Evolutionary conservation across 1,140 invertebrate species (phyloP), one percentile per base, ranked within the genome.

Genomic region (Nephotettix cincticeps): DNA sequence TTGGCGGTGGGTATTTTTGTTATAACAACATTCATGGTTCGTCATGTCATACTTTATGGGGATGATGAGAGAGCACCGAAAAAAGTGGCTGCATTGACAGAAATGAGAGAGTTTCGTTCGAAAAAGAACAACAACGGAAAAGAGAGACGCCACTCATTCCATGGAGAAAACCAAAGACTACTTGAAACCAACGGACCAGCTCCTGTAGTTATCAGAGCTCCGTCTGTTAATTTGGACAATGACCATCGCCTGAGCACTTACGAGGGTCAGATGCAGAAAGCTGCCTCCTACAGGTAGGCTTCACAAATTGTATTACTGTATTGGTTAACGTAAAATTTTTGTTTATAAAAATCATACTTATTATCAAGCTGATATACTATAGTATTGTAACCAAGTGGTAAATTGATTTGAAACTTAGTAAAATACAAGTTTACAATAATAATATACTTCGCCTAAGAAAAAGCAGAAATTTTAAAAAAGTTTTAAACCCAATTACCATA

Each of bases 101-200:
- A 64, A 36, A 29, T 64, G 30, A 29, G 27, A 4, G 61, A 64
- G 17, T 64, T 64, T 23, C 25, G 61, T 11, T 17, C 61, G 9
- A 28, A 25, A 25, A 21, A n/a, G 25, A 64, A 64, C 28, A 25
- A 19, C 19, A 51, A 51, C 21, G 47, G 47, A n/a, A 51, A 51
- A 51, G 56, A 28, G 27, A 43, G 40, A 43, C 64, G 64, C n/a
- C 23, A 43, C 23, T 67, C 61, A 21, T 17, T 67, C 32, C 32
- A 43, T 23, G 64, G 64, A 67, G 64, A 67, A 45, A 29, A 67
- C 27, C 64, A 67, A 25, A 67, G 45, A 25, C 64, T 67, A 1
- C 36, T 45, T n/a, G 64, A 43, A 25, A 67, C 6, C 17, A 19
- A 13, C 14, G 61, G 17, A 36, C 28, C 30, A 1, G 27, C 64